Conservation (phyloP, 2,113 vertebrate species). For the Myxocyprinus asiaticus region DNA sequence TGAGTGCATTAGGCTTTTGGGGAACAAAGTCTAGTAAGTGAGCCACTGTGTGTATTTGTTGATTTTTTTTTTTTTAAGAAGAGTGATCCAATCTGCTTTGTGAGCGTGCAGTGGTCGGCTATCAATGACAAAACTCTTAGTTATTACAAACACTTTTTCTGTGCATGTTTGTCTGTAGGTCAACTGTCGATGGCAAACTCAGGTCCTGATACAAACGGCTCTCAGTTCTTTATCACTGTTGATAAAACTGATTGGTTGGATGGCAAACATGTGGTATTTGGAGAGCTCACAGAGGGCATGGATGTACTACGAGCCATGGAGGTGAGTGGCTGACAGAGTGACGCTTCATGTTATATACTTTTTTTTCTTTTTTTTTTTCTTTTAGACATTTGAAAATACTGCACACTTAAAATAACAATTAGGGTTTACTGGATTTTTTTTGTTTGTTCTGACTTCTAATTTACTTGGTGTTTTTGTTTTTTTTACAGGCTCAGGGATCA, state of each 20-base stretch:
- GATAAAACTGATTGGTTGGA: constrained; percentile 95
- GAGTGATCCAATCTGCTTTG: too few species aligned
- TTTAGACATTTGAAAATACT: too few species aligned
- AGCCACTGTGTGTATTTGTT: too few species aligned
- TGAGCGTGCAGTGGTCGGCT: too few species aligned
- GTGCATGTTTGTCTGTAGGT: constrained; percentile 63
- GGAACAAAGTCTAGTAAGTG: too few species aligned
- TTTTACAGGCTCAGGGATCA: constrained; percentile 84
- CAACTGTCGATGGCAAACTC: constrained; percentile 94
- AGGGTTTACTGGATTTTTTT: too few species aligned
- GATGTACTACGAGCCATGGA: constrained; percentile 88
- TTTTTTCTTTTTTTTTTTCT: too few species aligned
- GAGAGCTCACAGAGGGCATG: constrained; percentile 92
- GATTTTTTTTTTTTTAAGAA: too few species aligned
- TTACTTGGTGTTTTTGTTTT: constrained; percentile 43
- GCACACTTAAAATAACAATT: too few species aligned
- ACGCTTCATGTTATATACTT: constrained; percentile 45
- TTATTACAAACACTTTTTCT: too few species aligned
- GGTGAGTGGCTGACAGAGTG: constrained; percentile 66
- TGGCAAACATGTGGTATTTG: constrained; percentile 93
- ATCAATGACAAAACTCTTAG: too few species aligned
- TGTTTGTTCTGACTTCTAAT: not conserved
- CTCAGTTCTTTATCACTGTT: constrained; percentile 94
- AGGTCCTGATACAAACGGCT: constrained; percentile 86
- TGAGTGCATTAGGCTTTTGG: too few species aligned